Base-by-base conservation (phyloP, 92 coral and sea anemone species). In the Palythoa heliodiscus region DNA sequence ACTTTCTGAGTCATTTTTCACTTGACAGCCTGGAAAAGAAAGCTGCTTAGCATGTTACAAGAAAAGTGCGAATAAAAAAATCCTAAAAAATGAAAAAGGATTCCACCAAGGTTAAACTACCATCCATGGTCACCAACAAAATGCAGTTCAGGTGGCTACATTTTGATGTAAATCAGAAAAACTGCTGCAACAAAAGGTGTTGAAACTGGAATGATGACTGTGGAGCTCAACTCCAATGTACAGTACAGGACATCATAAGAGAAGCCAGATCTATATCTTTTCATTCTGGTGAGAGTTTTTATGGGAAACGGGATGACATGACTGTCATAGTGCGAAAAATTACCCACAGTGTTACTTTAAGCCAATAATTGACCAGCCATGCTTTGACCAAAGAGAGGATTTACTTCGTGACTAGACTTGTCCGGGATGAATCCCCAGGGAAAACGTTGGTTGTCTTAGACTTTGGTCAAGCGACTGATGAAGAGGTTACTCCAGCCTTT, bases 111-210 rank as follows among this genome's bases (percentile, higher is more conserved):
- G 69, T 58, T 74, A 55, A 80, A 61, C 71, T n/a, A 70, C 55
- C 72, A 80, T 25, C 85, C 23, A 70, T 5, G 55, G 55, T 16
- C 68, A 61, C 68, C 50, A 83, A 78, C 7, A 85, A 80, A 86
- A 24, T 89, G 60, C 72, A 70, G 54, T 24, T 89, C n/a, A 74
- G 82, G 63, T 74, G 84, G 87, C 83, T 78, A 38, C 92, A 89
- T 53, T 89, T 39, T 72, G 87, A 89, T 69, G 66, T n/a, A 5
- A 61, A 69, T 23, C 79, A 86, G 80, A 86, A 78, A 61, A 79
- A 58, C 85, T 86, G 87, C 78, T n/a, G 43, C 72, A 17, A 64
- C 84, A 17, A 89, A 89, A 64, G 92, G 89, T 58, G 92, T 89
- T 43, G 91, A 75, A 17, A 75, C 86, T 15, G 78, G 86, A 66